Percentiles rank a stretch among this genome's conserved stretches.
Conservation (phyloP, 1,140 invertebrate genomes). For the Antheraea pernyi region DNA sequence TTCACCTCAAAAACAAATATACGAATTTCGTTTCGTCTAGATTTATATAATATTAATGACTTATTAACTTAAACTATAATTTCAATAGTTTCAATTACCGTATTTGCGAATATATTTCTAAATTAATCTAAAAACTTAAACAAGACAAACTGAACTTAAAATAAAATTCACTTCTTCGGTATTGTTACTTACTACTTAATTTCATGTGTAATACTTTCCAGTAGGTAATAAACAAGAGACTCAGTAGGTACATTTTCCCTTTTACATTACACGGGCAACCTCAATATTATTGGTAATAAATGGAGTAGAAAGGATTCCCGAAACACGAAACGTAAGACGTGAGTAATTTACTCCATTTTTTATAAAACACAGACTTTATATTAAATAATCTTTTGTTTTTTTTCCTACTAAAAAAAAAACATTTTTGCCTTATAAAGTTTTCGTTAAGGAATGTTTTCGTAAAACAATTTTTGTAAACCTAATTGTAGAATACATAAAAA, state of each 20-base stretch:
- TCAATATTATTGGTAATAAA: constrained; percentile 15
- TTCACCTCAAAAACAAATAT: no score
- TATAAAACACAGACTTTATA: constrained; percentile 10
- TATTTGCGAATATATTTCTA: no score
- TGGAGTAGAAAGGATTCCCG: constrained; percentile 8
- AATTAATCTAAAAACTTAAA: no score
- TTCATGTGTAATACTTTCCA: constrained; percentile 3
- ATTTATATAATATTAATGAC: no score
- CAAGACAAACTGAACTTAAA: no score
- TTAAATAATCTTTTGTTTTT: constrained; percentile 20
- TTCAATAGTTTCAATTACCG: no score
- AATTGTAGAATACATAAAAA: no score
- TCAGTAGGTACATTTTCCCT: constrained; percentile 3
- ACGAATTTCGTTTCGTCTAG: no score
- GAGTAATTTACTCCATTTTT: constrained; percentile 17
- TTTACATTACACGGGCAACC: background rate
- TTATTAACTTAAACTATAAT: no score
- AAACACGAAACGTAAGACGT: constrained; percentile 16
- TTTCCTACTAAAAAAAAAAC: constrained; percentile 18
- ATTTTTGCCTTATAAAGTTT: constrained; percentile 26
- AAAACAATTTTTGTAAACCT: no score
- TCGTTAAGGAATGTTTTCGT: background rate
- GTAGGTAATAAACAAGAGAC: constrained; percentile 8
- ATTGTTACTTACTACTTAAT: background rate
- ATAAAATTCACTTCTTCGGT: background rate